Base-by-base conservation (phyloP, 2,797 vertebrate genomes). In the Chaetophractus vellerosus region DNA sequence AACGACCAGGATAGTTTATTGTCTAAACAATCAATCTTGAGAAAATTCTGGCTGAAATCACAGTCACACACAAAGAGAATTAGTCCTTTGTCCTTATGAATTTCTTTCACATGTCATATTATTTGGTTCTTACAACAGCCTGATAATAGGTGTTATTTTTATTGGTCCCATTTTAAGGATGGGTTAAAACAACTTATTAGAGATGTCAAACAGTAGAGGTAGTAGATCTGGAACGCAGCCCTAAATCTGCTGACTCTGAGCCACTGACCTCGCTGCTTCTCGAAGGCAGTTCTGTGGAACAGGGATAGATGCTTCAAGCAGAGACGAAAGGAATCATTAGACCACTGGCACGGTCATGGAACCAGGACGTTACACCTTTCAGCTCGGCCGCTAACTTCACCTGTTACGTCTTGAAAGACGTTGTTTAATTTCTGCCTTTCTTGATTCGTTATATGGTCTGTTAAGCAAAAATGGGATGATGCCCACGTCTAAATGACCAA, bases 101-200 rank as follows among this genome's bases (percentile, higher is more conserved):
- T 83, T 57, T 33, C 23, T 85, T 80, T 87, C 72, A 38, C 45
- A 28, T 9, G 52, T 57, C 8, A 3, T 64, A 45, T 72, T 76
- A 52, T 71, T 61, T 80, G 18, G 36, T 82, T 88, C 2, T 61
- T 26, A 36, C 23, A 74, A 2, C 31, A 61, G 81, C 6, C 28
- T 8, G 52, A 21, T n/a, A n/a, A 21, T 57, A 50, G 38, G 10
- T 38, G 21, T 26, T 52, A 41, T 86, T 89, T 74, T 84, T 64
- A 41, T 84, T 69, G 55, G 26, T 33, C 36, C 11, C 36, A 66
- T 93, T 48, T 88, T 95, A 89, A 69, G 48, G n/a, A 83, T 41
- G 18, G 14, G 28, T 28, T 61, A 88, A 57, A 79, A 52, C 57
- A 72, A 36, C 57, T 93, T 87, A 63, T 24, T 80, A 2, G 23